Evolutionary conservation across 2,888 invertebrate genomes (phyloP), one percentile per base, ranked within the genome.

Genomic region (Mystacides longicornis): DNA sequence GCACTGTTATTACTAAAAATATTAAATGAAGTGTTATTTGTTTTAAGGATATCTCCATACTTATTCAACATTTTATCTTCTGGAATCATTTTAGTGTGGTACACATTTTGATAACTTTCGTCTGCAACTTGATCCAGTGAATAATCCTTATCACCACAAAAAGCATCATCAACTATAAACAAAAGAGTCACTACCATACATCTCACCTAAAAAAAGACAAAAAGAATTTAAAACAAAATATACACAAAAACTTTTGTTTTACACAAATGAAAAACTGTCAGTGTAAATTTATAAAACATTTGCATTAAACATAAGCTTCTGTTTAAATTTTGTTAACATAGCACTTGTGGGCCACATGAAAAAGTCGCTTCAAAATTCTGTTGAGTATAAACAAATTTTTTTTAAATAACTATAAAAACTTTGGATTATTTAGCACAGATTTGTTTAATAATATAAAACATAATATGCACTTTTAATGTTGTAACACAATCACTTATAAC

Each of bases 1-100:
- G 37, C 37, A 37, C 37, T 37, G 4, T 37, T 37, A 37, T 37
- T 37, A 37, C 37, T 37, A 37, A n/a, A 37, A 37, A 37, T 37
- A 37, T 37, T 3, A n/a, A n/a, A n/a, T 37, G 37, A 37, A 37
- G n/a, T n/a, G n/a, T 37, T n/a, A 37, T 37, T 37, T 37, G 14
- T 37, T 37, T 14, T 37, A 37, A 37, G 14, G 16, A 37, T 37
- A 16, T 37, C 37, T 37, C 37, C 37, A 37, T 37, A 37, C 37
- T 37, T 37, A 14, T 37, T 7, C 3, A 14, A 3, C 16, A 37
- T 3, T n/a, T 37, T 37, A 37, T 7, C 16, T 14, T 14, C 7
- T 14, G 14, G 37, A 37, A 37, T 7, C 7, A 14, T 16, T 4
- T 14, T 16, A 3, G 14, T 14, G 14, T 37, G 37, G 37, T 37